Evolutionary conservation across 2,797 vertebrate species (phyloP).

Genomic region (Smutsia temminckii): DNA sequence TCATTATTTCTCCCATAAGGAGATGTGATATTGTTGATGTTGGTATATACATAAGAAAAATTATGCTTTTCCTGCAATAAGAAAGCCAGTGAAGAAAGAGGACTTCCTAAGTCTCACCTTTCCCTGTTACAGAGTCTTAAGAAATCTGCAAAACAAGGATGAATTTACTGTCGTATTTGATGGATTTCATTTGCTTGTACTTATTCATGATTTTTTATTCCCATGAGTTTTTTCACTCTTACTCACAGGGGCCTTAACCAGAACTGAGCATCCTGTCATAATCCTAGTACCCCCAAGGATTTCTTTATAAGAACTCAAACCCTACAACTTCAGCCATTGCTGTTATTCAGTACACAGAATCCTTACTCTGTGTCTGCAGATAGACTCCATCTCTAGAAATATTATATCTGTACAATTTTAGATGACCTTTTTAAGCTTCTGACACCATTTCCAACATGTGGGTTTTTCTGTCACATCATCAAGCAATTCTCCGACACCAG

Average conservation of each 20-base stretch:
- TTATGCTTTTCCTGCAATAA: background rate
- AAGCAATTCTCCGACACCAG: background rate
- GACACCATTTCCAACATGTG: background rate
- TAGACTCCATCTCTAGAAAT: background rate
- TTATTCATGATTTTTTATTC: background rate
- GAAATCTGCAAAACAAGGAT: background rate
- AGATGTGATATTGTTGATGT: background rate
- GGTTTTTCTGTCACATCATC: background rate
- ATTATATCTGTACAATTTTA: background rate
- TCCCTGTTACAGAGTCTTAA: background rate
- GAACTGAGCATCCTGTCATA: background rate
- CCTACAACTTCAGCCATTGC: background rate
- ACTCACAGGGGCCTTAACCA: background rate
- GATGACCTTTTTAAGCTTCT: background rate
- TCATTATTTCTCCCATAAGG: background rate
- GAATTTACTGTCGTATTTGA: background rate
- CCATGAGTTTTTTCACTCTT: background rate
- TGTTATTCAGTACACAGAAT: background rate
- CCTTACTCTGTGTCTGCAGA: background rate
- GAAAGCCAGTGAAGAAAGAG: background rate
- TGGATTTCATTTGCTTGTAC: background rate
- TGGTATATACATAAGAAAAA: background rate
- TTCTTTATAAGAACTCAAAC: background rate
- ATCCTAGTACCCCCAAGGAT: background rate
- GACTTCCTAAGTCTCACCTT: background rate